Evolutionary conservation across 2,113 vertebrate species (phyloP).

Genomic region (Sminthopsis crassicaudata): DNA sequence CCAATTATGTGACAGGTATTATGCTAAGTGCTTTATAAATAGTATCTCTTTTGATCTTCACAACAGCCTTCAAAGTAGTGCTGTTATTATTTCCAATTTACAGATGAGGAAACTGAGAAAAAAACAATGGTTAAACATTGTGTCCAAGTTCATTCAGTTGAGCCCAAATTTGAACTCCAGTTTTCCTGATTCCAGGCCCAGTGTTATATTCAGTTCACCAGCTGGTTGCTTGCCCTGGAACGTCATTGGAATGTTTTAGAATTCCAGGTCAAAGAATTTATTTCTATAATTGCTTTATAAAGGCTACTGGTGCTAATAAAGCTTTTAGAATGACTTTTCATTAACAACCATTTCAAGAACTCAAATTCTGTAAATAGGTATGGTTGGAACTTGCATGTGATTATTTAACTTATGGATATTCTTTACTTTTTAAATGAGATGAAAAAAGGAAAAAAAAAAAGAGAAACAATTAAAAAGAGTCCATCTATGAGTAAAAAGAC

Average conservation of each 20-base stretch:
- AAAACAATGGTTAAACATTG: not conserved
- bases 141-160: not conserved
- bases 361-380: not conserved
- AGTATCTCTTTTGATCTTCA: not conserved
- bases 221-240: not conserved
- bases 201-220: not conserved
- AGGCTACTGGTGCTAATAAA: not conserved
- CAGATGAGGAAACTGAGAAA: not conserved
- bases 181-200: not conserved
- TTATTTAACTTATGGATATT: not conserved
- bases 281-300: not conserved
- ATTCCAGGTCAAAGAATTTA: not conserved
- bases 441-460: not conserved
- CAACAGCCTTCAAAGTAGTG: not conserved
- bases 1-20: not conserved
- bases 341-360: not conserved
- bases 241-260: not conserved
- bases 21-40: not conserved
- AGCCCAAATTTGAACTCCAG: not conserved
- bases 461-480: not conserved
- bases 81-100: not conserved
- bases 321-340: not conserved
- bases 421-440: not conserved
- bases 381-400: not conserved
- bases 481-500: not conserved